Evolutionary conservation across 92 coral and sea anemone genomes (phyloP), one percentile per base, ranked within the genome.

Genomic region (Montipora capitata): DNA sequence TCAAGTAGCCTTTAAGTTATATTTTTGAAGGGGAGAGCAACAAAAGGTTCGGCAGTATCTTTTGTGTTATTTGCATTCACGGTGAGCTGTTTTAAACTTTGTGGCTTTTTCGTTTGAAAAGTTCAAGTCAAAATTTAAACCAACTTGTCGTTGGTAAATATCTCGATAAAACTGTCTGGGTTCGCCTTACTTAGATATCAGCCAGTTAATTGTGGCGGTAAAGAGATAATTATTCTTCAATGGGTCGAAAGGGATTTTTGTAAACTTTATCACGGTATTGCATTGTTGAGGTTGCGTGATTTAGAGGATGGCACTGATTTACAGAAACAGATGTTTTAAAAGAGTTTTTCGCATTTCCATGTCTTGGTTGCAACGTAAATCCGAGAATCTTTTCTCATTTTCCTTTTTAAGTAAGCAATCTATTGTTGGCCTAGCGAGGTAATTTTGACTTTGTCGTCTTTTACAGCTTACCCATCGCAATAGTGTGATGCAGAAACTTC

Each of bases 381-480:
- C 18, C 5, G n/a, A 10, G 10, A 9, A 10, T 40, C 48, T 6
- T 3, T 80, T 42, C 12, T 14, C 0, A 65, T 10, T 15, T 11
- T 51, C 2, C 27, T 12, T 66, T 4, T 14, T 8, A 15, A 38
- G 6, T 3, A 51, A 5, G 4, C 40, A 45, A 48, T 17, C 5
- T 27, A 79, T 5, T 2, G 12, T 0, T 9, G 17, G 44, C 5
- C 12, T 56, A 63, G 59, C 69, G 45, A 10, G 5, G 58, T 51
- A 42, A 56, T 2, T 68, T 27, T 27, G 35, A 27, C 35, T 27
- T 27, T 13, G 9, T 71, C 79, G 76, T 39, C 35, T 8, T 48
- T 73, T 65, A 10, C 93, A 98, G 99, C 88, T 98, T 35, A 87
- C 96, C 9, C 99, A 98, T 76, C 90, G 98, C 27, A 96, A 96